phyloP scores from a whole-genome alignment of 1,140 invertebrate species.

The Teleopsis dalmanni region DNA sequence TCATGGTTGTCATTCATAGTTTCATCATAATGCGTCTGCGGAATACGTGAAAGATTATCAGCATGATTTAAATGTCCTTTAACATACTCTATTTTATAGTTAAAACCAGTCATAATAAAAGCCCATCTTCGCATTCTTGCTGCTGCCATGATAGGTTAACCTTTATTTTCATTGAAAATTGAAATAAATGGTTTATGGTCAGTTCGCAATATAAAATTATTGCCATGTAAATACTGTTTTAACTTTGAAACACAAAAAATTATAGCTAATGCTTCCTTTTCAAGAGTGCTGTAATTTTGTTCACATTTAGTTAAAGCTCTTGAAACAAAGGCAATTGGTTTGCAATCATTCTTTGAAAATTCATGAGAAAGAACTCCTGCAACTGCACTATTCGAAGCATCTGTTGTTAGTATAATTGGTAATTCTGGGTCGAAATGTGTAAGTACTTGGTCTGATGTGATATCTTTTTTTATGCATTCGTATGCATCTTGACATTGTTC shows the following conservation, averaged over 20 bases:
- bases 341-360: conserved; percentile 17
- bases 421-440: conserved; percentile 14
- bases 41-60: conserved; percentile 9
- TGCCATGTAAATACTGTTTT: conserved; percentile 48
- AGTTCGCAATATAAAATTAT: conserved; percentile 46
- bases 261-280: conserved; percentile 50
- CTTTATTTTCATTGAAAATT: conserved; percentile 41
- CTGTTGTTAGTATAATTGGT: conserved; percentile 12
- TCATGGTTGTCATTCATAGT: neutral
- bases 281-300: conserved; percentile 47
- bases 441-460: conserved; percentile 18
- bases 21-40: conserved; percentile 1
- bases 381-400: conserved; percentile 13
- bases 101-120: conserved; percentile 31
- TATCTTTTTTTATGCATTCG: conserved; percentile 21
- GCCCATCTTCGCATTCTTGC: conserved; percentile 34
- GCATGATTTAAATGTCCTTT: conserved; percentile 9
- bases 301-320: conserved; percentile 42
- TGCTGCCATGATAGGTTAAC: conserved; percentile 29
- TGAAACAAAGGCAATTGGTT: conserved; percentile 45
- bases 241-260: conserved; percentile 50
- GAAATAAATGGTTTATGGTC: conserved; percentile 48
- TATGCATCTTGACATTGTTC: conserved; percentile 21
- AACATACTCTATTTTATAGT: conserved; percentile 37
- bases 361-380: conserved; percentile 15